Conservation (phyloP, 2,888 invertebrate genomes). For the Emmelina monodactyla region DNA sequence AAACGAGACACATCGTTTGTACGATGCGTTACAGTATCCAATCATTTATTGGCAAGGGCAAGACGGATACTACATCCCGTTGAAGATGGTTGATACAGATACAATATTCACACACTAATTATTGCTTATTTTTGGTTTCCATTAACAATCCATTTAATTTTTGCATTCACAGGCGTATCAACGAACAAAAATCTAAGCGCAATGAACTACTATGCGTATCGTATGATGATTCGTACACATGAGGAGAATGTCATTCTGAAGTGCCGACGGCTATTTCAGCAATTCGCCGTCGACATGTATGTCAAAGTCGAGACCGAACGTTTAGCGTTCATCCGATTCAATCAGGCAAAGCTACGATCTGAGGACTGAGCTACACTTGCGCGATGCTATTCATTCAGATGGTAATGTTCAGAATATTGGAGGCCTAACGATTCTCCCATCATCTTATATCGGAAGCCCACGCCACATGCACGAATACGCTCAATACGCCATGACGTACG, state of each 20-base stretch:
- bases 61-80: slow-evolving; percentile 16
- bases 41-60: slow-evolving; percentile 16
- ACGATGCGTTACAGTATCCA: too few relatives aligned
- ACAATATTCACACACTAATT: slow-evolving; percentile 30
- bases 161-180: slow-evolving; percentile 10
- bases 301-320: slow-evolving; percentile 17
- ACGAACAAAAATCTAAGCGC: slow-evolving; percentile 17
- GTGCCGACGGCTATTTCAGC: slow-evolving; percentile 12
- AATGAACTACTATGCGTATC: slow-evolving; percentile 16
- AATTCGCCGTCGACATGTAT: slow-evolving; percentile 14
- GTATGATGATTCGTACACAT: slow-evolving; percentile 14
- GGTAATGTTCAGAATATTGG: slow-evolving; percentile 11
- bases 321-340: slow-evolving; percentile 15
- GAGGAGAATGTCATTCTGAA: slow-evolving; percentile 9
- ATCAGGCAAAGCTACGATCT: slow-evolving; percentile 16
- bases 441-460: slow-evolving; percentile 25
- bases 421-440: slow-evolving; percentile 17
- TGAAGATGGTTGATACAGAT: slow-evolving; percentile 15
- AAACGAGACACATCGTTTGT: slow-evolving; percentile 11
- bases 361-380: slow-evolving; percentile 18
- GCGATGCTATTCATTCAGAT: slow-evolving; percentile 16
- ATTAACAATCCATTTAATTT: slow-evolving; percentile 18
- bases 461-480: slow-evolving; percentile 29
- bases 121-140: slow-evolving; percentile 15
- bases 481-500: slow-evolving; percentile 13